Percentiles rank a stretch among this genome's conserved stretches.
Conservation (phyloP, 2,888 invertebrate genomes). For the Xylocampa areola region DNA sequence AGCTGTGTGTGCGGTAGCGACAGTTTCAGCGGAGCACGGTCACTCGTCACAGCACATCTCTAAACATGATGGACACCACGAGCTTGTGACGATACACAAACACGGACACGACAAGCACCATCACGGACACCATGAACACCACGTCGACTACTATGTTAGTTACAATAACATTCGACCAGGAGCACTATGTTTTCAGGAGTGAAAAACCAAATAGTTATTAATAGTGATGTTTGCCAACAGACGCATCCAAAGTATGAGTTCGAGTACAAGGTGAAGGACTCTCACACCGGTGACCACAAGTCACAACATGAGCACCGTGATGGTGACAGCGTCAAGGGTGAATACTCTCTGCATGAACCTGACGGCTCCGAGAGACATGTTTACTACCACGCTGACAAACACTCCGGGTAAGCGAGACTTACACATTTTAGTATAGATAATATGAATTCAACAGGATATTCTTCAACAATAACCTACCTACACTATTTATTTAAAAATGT, state of each 20-base stretch:
- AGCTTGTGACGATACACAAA: slow-evolving; percentile 50
- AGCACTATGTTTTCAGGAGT: background rate
- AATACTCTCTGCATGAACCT: slow-evolving; percentile 76
- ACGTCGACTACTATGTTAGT: slow-evolving; percentile 51
- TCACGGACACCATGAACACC: slow-evolving; percentile 47
- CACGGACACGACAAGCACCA: background rate
- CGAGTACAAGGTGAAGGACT: slow-evolving; percentile 82
- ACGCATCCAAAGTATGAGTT: slow-evolving; percentile 69
- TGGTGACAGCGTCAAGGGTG: slow-evolving; percentile 90
- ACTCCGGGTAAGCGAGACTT: slow-evolving; percentile 55
- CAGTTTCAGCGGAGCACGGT: slow-evolving; percentile 44
- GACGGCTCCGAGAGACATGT: slow-evolving; percentile 77
- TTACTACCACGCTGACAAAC: slow-evolving; percentile 87
- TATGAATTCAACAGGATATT: too few species aligned
- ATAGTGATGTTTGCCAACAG: slow-evolving; percentile 15
- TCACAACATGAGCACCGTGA: slow-evolving; percentile 87
- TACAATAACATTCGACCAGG: background rate
- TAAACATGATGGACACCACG: slow-evolving; percentile 63
- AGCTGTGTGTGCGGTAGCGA: slow-evolving; percentile 30
- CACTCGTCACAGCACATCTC: slow-evolving; percentile 69
- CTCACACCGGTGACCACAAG: slow-evolving; percentile 89
- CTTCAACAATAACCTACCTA: too few species aligned
- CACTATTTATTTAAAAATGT: too few species aligned
- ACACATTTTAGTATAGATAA: too few species aligned
- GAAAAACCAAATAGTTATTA: too few species aligned